A percentile compares a stretch with the other conserved stretches of the same genome.
phyloP scores from a whole-genome alignment of 2,797 vertebrate species.

The Podargus strigoides region DNA sequence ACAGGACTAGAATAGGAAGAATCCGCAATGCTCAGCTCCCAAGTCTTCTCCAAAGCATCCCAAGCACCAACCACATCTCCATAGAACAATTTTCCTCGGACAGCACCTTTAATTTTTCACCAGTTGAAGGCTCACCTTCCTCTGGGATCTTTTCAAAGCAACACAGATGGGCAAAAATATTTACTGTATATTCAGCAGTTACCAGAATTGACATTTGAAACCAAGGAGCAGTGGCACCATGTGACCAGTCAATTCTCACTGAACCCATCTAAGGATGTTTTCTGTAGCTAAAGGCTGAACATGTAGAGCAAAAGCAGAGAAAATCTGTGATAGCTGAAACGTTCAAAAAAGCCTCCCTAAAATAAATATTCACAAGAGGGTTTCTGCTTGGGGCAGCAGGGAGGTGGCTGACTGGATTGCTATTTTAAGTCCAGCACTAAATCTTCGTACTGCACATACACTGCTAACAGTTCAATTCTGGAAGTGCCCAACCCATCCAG shows the following conservation, averaged over 20 bases:
- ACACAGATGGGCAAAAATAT: not conserved
- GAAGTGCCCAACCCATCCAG: not conserved
- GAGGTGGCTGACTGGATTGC: not conserved
- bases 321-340: not conserved
- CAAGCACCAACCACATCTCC: fast-evolving
- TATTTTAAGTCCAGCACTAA: not conserved
- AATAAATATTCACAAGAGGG: not conserved
- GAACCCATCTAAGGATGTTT: not conserved
- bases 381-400: not conserved
- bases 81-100: not conserved
- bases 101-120: not conserved
- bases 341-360: not conserved
- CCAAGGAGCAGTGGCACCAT: not conserved
- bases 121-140: not conserved
- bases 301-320: not conserved
- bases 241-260: not conserved
- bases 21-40: not conserved
- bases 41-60: not conserved
- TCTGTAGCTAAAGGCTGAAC: not conserved
- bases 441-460: not conserved
- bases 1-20: not conserved
- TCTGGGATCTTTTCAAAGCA: not conserved
- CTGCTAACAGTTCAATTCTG: not conserved
- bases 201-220: not conserved
- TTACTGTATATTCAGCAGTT: not conserved